Percentiles rank a stretch among this genome's conserved stretches.
phyloP scores from a whole-genome alignment of 2,888 invertebrate genomes.

The Trissoscelio sp. region DNA sequence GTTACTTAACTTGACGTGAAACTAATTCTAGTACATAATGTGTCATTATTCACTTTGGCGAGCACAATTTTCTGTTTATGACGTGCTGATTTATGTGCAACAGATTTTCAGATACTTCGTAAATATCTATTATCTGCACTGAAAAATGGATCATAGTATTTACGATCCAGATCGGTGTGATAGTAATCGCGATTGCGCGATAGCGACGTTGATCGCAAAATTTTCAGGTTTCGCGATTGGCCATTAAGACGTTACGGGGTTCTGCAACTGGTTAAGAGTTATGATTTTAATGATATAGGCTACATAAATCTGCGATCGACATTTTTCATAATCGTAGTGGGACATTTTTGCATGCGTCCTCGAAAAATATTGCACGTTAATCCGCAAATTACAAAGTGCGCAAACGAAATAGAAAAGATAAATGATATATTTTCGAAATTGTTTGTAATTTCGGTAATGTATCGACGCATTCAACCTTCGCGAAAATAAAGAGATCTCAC shows the following conservation, averaged over 20 bases:
- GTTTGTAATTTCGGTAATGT: constrained; percentile 39
- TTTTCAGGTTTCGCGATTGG: constrained; percentile 44
- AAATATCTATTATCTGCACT: constrained; percentile 53
- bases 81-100: constrained; percentile 43
- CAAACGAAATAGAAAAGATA: constrained; percentile 11
- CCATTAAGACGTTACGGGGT: constrained; percentile 59
- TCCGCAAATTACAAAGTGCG: constrained; percentile 1
- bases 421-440: constrained; percentile 5
- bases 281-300: constrained; percentile 38
- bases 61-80: constrained; percentile 51
- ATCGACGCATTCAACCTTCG: constrained; percentile 33
- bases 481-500: constrained; percentile 30
- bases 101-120: constrained; percentile 47
- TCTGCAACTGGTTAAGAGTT: constrained; percentile 38
- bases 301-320: constrained; percentile 27
- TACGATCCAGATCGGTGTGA: constrained; percentile 47
- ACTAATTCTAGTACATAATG: constrained; percentile 43
- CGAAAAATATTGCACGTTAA: constrained; percentile 4
- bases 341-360: constrained; percentile 12
- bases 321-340: neutral
- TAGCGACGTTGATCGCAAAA: constrained; percentile 46
- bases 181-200: constrained; percentile 59
- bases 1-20: constrained; percentile 29
- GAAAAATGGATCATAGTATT: constrained; percentile 57
- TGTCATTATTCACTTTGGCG: constrained; percentile 46